A percentile compares a stretch with the other conserved stretches of the same genome.
phyloP scores from a whole-genome alignment of 2,113 vertebrate species.

The Perca flavescens region DNA sequence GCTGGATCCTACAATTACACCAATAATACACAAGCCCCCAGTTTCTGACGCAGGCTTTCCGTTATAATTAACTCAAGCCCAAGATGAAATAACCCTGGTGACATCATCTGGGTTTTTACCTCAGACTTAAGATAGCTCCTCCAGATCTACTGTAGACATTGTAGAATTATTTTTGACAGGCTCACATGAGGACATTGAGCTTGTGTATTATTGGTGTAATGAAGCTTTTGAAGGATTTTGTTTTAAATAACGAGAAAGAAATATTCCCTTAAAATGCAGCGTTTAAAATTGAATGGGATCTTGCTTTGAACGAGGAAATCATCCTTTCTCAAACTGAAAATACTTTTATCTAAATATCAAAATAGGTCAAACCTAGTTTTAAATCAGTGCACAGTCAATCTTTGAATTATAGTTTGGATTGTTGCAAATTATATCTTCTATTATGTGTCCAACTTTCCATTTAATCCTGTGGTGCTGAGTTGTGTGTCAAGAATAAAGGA shows the following conservation, averaged over 20 bases:
- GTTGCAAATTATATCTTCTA: background rate
- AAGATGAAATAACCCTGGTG: background rate
- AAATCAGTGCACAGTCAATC: background rate
- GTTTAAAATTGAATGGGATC: background rate
- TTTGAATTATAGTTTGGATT: background rate
- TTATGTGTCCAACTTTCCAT: background rate
- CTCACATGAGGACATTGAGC: background rate
- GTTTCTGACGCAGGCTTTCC: background rate
- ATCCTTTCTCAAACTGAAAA: background rate
- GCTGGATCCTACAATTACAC: background rate
- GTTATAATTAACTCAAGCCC: background rate
- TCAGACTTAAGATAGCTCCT: background rate
- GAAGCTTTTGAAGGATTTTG: background rate
- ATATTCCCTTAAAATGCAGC: background rate
- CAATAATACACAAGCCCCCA: no score
- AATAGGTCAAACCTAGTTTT: background rate
- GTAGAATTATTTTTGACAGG: background rate
- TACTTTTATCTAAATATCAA: background rate
- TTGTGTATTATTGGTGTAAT: background rate
- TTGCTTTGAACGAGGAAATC: background rate
- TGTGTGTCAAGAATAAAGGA: slow-evolving; percentile 29
- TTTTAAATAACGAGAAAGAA: background rate
- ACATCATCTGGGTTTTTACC: background rate
- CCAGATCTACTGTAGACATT: background rate
- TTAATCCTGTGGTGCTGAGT: background rate